Conservation (phyloP, 2,888 invertebrate genomes). For the Muscina levida region DNA sequence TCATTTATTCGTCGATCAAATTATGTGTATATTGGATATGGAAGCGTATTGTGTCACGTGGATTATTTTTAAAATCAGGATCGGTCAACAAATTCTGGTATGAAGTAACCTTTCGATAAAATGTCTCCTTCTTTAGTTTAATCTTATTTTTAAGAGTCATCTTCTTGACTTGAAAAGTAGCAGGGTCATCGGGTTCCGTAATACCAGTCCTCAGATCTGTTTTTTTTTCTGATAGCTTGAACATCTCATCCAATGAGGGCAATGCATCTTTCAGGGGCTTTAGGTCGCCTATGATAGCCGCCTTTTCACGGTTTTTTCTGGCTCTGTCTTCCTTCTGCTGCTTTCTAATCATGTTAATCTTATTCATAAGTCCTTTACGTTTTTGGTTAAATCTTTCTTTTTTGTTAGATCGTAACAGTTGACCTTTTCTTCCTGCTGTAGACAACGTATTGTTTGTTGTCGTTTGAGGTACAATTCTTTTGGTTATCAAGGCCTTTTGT, state of each 20-base stretch:
- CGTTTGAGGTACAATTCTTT: too few relatives aligned
- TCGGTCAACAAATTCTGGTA: constrained; percentile 74
- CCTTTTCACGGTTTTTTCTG: constrained; percentile 73
- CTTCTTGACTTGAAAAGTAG: constrained; percentile 30
- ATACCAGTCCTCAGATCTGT: constrained; percentile 68
- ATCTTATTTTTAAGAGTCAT: constrained; percentile 74
- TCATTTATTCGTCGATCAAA: too few relatives aligned
- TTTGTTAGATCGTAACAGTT: too few relatives aligned
- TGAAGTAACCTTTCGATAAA: constrained; percentile 71
- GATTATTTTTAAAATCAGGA: constrained; percentile 76
- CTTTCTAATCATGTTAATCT: constrained; percentile 72
- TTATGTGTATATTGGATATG: constrained; percentile 76
- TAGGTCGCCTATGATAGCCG: constrained; percentile 74
- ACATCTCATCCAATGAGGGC: constrained; percentile 76
- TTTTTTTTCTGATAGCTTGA: constrained; percentile 71
- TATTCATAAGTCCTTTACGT: constrained; percentile 74
- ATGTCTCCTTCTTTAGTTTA: constrained; percentile 72
- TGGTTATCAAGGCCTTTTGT: too few relatives aligned
- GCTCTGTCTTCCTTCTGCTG: constrained; percentile 73
- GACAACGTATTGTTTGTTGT: too few relatives aligned
- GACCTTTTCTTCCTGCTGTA: too few relatives aligned
- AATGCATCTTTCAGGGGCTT: constrained; percentile 77
- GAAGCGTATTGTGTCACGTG: constrained; percentile 74
- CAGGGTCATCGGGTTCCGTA: constrained; percentile 42
- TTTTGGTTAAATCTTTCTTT: constrained; percentile 76